These are phyloP conservation scores for Campylomormyrus numenius DNA, from an alignment of 2,113 vertebrate genomes.

Conservation along the genomic window DNA sequence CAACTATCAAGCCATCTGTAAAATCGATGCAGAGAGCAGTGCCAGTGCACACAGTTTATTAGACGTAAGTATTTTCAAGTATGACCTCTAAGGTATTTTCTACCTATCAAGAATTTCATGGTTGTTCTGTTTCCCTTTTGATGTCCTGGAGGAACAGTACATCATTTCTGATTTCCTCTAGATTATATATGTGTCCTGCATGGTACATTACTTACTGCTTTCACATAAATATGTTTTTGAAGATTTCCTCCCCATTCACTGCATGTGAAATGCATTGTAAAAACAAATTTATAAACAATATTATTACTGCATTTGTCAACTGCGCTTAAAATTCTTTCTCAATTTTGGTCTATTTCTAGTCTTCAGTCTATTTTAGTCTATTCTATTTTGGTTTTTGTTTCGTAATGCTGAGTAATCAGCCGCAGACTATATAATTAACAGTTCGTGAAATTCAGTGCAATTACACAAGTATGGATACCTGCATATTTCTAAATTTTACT, in stretches of 20 bases:
- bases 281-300: not conserved
- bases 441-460: not conserved
- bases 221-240: not conserved
- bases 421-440: conserved; percentile 1
- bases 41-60: conserved; percentile 78
- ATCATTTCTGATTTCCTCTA: not conserved
- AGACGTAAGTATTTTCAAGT: conserved; percentile 72
- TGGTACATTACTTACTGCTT: not conserved
- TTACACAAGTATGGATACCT: conserved; percentile 10
- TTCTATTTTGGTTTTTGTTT: not conserved
- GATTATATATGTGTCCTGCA: not conserved
- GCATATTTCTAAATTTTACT: conserved; percentile 9
- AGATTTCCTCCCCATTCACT: not conserved
- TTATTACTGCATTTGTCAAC: not conserved
- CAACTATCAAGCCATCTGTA: conserved; percentile 95
- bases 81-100: not conserved
- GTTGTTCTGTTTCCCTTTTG: not conserved
- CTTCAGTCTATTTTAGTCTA: not conserved
- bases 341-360: not conserved
- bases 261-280: not conserved
- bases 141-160: not conserved
- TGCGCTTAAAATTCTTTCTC: not conserved
- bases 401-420: not conserved
- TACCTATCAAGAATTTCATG: not conserved
- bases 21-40: conserved; percentile 85